phyloP scores from a whole-genome alignment of 1,140 invertebrate genomes.

The Drosophila quadrilineata region DNA sequence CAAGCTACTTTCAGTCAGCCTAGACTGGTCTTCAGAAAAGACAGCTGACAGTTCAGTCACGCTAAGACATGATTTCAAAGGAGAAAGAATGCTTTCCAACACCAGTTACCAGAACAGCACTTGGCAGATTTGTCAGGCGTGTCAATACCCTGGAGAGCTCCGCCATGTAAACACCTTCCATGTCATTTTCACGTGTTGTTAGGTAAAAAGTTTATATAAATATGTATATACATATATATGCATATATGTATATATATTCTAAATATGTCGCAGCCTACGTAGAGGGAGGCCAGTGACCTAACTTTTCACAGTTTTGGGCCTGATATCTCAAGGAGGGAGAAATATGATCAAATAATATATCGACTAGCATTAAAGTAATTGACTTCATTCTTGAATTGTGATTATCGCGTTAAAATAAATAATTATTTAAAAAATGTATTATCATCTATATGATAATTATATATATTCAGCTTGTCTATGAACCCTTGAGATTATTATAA shows the following conservation, averaged over 20 bases:
- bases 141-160: constrained; percentile 26
- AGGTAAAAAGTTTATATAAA: constrained; percentile 27
- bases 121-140: constrained; percentile 25
- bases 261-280: too few relatives aligned
- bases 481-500: too few relatives aligned
- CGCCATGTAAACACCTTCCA: constrained; percentile 42
- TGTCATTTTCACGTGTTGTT: constrained; percentile 28
- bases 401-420: too few relatives aligned
- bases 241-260: too few relatives aligned
- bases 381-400: too few relatives aligned
- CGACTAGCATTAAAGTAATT: too few relatives aligned
- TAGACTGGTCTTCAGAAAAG: background rate
- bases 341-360: too few relatives aligned
- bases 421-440: too few relatives aligned
- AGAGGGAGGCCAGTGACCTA: constrained; percentile 30
- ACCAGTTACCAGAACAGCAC: constrained; percentile 7
- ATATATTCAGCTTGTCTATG: too few relatives aligned
- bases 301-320: constrained; percentile 17
- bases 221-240: background rate
- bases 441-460: too few relatives aligned
- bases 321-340: constrained; percentile 27
- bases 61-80: background rate
- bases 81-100: background rate
- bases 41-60: background rate
- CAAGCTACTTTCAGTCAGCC: too few relatives aligned